Percentiles rank a stretch among this genome's conserved stretches.
Conservation (phyloP, 2,888 invertebrate genomes). For the Caenorhabditis parvicauda region DNA sequence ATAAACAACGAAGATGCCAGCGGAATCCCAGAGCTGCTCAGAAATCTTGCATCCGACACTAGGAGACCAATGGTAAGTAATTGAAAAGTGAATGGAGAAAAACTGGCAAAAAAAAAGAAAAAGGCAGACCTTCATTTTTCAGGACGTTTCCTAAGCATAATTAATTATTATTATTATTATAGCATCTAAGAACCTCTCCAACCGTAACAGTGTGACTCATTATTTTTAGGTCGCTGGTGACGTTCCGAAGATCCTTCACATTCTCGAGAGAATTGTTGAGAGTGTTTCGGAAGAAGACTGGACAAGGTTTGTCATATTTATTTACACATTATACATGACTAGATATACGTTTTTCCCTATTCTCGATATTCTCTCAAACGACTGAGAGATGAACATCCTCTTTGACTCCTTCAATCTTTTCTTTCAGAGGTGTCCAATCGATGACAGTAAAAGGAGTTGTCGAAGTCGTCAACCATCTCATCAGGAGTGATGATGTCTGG, state of each 20-base stretch:
- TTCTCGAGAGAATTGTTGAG: slow-evolving; percentile 26
- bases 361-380: no score
- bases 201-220: no score
- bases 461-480: slow-evolving; percentile 27
- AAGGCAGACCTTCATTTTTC: not conserved
- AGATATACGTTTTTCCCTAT: no score
- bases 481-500: slow-evolving; percentile 24
- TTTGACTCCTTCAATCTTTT: not conserved
- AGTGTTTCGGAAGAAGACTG: slow-evolving; percentile 18
- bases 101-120: slow-evolving; percentile 1
- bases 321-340: not conserved
- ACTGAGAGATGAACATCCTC: no score
- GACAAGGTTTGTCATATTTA: slow-evolving; percentile 10
- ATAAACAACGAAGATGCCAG: slow-evolving; percentile 12
- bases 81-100: no score
- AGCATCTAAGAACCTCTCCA: no score
- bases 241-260: slow-evolving; percentile 26
- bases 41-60: slow-evolving; percentile 15
- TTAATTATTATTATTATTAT: no score
- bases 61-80: slow-evolving; percentile 35
- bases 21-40: slow-evolving; percentile 30
- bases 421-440: slow-evolving; percentile 2
- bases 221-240: slow-evolving; percentile 46
- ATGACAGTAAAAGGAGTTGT: slow-evolving; percentile 14
- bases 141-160: no score